Base-by-base conservation (phyloP, 64 coral and sea anemone species). In the Hydrozoanthus tunicans region DNA sequence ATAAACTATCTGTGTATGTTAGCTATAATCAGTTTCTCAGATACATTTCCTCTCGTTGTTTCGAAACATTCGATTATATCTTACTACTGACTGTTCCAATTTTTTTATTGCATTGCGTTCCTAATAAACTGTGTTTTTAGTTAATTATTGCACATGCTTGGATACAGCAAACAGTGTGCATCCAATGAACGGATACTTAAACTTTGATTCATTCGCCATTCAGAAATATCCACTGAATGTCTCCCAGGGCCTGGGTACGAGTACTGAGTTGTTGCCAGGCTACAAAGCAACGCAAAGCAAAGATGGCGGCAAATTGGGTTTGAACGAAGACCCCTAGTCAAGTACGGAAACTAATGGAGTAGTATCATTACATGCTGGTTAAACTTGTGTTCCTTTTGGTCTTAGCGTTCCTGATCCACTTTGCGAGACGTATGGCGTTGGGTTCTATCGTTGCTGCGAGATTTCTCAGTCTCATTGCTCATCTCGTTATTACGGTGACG, bases 401-500 rank as follows among this genome's bases (percentile, higher is more conserved):
- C 72, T 17, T 70, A 27, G 66, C 82, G 11, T 70, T 86, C 26
- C 9, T 86, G 5, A 71, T 86, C 66, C 14, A 52, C 51, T 81
- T 86, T 89, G 5, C 54, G 9, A 53, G 12, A 76, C 90, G 81
- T 68, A 98, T 98, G 96, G 73, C 90, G 69, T 58, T 93, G 43
- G 96, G 96, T 82, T 93, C 93, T 82, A 79, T 98, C 75, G 93
- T 98, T 64, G 91, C 89, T 54, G 94, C 91, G 58, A 90, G 96
- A 95, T 98, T 98, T 93, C 64, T 98, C 72, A 95, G 93, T 64
- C 89, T 98, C 17, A 77, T 93, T 17, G 96, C 96, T n/a, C 96
- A 98, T 77, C 89, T 98, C 61, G 96, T 98, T 23, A 94, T 98
- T 55, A 98, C 96, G 52, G 78, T 98, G 12, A 93, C 90, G 3